These are phyloP conservation scores for Diplosoma virens DNA, from an alignment of 23 tunicate genomes.

Conservation along the genomic window DNA sequence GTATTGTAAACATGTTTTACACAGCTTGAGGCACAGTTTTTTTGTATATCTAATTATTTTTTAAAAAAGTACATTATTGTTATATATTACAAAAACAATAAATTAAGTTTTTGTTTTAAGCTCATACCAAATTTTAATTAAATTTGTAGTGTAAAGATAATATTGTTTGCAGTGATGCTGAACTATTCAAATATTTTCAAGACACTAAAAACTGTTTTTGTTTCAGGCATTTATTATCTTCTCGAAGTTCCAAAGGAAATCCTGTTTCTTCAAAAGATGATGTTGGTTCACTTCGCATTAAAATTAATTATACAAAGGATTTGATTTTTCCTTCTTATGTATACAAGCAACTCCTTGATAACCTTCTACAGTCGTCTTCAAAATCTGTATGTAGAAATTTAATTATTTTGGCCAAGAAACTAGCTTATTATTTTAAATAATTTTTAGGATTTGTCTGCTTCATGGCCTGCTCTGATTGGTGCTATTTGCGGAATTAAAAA, in stretches of 20 bases:
- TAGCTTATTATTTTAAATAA: too few relatives aligned
- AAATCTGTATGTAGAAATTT: not conserved
- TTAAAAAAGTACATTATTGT: too few relatives aligned
- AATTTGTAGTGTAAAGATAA: too few relatives aligned
- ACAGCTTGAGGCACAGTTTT: too few relatives aligned
- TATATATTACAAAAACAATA: too few relatives aligned
- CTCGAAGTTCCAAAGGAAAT: constrained; percentile 24
- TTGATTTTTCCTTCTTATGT: constrained; percentile 35
- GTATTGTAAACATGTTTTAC: too few relatives aligned
- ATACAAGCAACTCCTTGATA: constrained; percentile 26
- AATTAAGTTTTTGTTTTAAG: too few relatives aligned
- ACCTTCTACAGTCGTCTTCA: constrained; percentile 5
- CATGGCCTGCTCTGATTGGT: constrained; percentile 48
- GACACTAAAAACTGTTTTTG: not conserved
- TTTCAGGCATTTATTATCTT: constrained; percentile 36
- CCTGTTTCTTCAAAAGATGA: constrained; percentile 28
- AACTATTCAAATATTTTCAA: too few relatives aligned
- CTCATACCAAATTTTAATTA: too few relatives aligned
- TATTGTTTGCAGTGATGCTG: too few relatives aligned
- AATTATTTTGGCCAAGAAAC: too few relatives aligned
- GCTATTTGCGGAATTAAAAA: constrained; percentile 35
- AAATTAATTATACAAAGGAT: constrained; percentile 42
- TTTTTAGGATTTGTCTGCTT: constrained; percentile 25
- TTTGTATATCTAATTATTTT: too few relatives aligned
- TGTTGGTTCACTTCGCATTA: constrained; percentile 34